phyloP scores from a whole-genome alignment of 2,797 vertebrate genomes.

The Clarias fuscus region DNA sequence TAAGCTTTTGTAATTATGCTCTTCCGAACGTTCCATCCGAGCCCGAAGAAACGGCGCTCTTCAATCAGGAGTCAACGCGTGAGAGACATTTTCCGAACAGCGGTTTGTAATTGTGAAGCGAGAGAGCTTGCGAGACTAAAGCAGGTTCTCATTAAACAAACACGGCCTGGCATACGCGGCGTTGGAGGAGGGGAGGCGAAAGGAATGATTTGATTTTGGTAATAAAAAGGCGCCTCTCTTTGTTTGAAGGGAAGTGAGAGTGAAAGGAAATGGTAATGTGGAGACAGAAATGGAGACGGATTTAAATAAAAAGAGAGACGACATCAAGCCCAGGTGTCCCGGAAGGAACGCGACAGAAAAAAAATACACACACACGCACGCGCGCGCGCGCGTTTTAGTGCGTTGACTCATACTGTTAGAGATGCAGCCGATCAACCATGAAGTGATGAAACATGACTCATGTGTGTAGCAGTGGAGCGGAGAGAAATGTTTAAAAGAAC shows the following conservation, averaged over 20 bases:
- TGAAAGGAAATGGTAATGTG: constrained; percentile 43
- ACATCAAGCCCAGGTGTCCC: constrained; percentile 42
- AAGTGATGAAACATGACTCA: background rate
- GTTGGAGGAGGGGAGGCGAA: constrained; percentile 4
- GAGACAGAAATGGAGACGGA: constrained; percentile 15
- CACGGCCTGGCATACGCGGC: constrained; percentile 7
- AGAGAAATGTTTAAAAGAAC: background rate
- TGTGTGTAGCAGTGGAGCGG: background rate
- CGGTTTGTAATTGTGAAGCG: constrained; percentile 32
- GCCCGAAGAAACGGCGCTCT: background rate
- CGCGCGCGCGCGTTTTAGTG: background rate
- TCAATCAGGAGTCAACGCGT: constrained; percentile 29
- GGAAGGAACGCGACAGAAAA: background rate
- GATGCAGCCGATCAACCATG: background rate
- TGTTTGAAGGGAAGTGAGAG: constrained; percentile 33
- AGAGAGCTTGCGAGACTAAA: constrained; percentile 28
- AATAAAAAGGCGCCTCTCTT: constrained; percentile 46
- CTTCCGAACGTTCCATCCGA: constrained; percentile 2
- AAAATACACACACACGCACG: background rate
- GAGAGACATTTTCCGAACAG: constrained; percentile 2
- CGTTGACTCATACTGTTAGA: background rate
- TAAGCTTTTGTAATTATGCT: constrained; percentile 26
- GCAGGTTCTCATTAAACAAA: constrained; percentile 52
- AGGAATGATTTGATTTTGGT: constrained; percentile 44
- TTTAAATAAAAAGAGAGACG: constrained; percentile 61